phyloP scores from a whole-genome alignment of 2,797 vertebrate genomes.

The Echiichthys vipera region DNA sequence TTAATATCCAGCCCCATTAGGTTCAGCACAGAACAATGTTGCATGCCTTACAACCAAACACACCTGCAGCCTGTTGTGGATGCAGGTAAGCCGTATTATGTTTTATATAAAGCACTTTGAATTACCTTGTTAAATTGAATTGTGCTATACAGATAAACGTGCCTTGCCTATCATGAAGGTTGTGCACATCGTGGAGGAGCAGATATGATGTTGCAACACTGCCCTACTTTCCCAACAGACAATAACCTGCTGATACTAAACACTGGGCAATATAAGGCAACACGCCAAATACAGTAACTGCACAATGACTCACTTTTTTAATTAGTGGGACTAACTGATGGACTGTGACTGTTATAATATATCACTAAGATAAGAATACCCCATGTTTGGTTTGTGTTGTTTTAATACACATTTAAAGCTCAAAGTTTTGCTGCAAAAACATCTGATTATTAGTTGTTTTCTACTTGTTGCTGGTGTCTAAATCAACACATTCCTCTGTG shows the following conservation, averaged over 20 bases:
- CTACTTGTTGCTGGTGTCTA: background rate
- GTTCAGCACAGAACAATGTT: background rate
- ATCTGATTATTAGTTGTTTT: no score
- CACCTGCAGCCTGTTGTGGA: no score
- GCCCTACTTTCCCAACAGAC: background rate
- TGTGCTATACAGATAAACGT: no score
- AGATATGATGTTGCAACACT: background rate
- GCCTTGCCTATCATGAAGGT: background rate
- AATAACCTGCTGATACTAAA: background rate
- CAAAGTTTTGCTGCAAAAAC: background rate
- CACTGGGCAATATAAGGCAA: background rate
- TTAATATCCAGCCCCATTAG: background rate
- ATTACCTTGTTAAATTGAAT: no score
- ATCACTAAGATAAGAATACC: background rate
- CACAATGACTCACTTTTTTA: background rate
- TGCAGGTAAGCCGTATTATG: no score
- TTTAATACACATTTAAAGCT: background rate
- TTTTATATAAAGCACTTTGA: no score
- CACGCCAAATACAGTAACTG: background rate
- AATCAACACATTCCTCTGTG: background rate
- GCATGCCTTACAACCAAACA: background rate
- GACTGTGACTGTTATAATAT: conserved; percentile 15
- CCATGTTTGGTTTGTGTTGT: background rate
- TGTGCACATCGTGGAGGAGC: background rate
- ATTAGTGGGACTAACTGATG: background rate